Conservation (phyloP, 2,888 invertebrate genomes). For the Yponomeuta evonymella region DNA sequence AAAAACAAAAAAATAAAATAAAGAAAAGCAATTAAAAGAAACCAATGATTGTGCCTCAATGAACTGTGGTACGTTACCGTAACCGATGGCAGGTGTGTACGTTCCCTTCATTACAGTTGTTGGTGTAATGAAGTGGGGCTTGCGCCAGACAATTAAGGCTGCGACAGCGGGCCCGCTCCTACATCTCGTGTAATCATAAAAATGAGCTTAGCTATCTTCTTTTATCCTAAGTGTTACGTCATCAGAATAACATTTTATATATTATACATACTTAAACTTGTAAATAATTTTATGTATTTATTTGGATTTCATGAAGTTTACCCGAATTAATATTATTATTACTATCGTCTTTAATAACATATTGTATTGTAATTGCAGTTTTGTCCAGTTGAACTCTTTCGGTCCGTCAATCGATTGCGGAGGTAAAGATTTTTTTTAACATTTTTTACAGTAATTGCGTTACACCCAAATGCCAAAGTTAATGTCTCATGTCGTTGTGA, state of each 20-base stretch:
- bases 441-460: slow-evolving; percentile 31
- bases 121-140: slow-evolving; percentile 22
- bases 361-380: slow-evolving; percentile 7
- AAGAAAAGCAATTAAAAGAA: slow-evolving; percentile 71
- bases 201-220: slow-evolving; percentile 75
- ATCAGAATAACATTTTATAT: slow-evolving; percentile 72
- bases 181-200: slow-evolving; percentile 66
- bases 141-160: slow-evolving; percentile 53
- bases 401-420: slow-evolving; percentile 16
- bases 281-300: slow-evolving; percentile 71
- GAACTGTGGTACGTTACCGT: slow-evolving; percentile 76
- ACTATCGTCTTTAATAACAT: slow-evolving; percentile 18
- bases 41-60: slow-evolving; percentile 77
- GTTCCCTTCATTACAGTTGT: slow-evolving; percentile 43
- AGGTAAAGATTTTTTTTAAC: slow-evolving; percentile 25
- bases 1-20: slow-evolving; percentile 38
- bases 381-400: slow-evolving; percentile 7
- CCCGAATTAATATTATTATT: slow-evolving; percentile 45
- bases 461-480: slow-evolving; percentile 71
- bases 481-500: slow-evolving; percentile 40
- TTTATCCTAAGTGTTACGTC: slow-evolving; percentile 75
- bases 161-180: slow-evolving; percentile 55
- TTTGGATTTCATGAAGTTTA: slow-evolving; percentile 70
- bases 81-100: slow-evolving; percentile 69
- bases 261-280: slow-evolving; percentile 49